Evolutionary conservation across 2,113 vertebrate genomes (phyloP).

Genomic region (Artemisiospiza belli): DNA sequence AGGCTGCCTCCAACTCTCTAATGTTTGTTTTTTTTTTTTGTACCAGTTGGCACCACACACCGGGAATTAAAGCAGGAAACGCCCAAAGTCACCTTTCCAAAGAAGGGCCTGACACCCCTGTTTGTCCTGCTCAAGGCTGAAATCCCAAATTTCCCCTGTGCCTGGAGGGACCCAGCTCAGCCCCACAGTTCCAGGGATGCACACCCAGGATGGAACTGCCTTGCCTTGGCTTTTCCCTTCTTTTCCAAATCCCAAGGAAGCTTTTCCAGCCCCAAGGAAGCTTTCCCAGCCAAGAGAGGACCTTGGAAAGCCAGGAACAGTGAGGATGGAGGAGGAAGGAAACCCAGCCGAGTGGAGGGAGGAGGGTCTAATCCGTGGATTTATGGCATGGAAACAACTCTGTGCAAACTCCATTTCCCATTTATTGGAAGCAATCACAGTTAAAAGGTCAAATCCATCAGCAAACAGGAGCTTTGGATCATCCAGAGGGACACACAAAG

Average conservation of each 20-base stretch:
- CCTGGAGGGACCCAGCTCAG: not conserved
- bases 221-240: not conserved
- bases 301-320: not conserved
- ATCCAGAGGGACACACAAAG: not conserved
- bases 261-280: not conserved
- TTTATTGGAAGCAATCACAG: conserved; percentile 76
- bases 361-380: not conserved
- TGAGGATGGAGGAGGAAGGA: not conserved
- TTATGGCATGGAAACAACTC: not conserved
- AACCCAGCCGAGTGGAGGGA: accelerated
- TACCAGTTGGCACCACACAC: not conserved
- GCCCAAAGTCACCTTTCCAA: not conserved
- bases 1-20: not conserved
- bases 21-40: not conserved
- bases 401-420: conserved; percentile 12
- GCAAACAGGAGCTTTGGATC: conserved; percentile 43
- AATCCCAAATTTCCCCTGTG: not conserved
- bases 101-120: not conserved
- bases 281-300: not conserved
- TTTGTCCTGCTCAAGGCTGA: accelerated
- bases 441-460: conserved; percentile 63
- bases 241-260: not conserved
- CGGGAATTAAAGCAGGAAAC: not conserved
- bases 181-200: not conserved
- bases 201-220: not conserved